Evolutionary conservation across 2,113 vertebrate genomes (phyloP), one percentile per base, ranked within the genome.

Genomic region (Oxyruncus cristatus): DNA sequence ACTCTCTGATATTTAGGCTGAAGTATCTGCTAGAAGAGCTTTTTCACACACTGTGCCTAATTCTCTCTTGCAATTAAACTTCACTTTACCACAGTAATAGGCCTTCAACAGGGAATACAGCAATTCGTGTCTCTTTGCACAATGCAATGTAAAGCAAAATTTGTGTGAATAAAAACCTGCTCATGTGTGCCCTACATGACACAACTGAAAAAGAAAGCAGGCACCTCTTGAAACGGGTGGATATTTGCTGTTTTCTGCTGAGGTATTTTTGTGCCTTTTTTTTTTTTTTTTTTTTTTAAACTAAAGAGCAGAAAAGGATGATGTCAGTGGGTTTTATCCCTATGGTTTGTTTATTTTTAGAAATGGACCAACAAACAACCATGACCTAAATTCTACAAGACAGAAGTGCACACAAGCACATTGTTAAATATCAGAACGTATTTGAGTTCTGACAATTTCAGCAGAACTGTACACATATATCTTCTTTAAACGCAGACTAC

Each of bases 351-450:
- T 89, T 92, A 89, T 92, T 96, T 96, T 95, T 96, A 96, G 91
- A 94, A 68, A 16, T 37, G 17, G 37, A 70, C 86, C 55, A 92
- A 70, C 76, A 72, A 92, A 92, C 76, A 96, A 42, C 58, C 24
- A 49, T 95, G 92, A 97, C 93, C 96, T 95, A 87, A 95, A 97
- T 97, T 93, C 82, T 93, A n/a, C 41, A 85, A 77, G 95, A 93
- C 88, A 91, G 75, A 94, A 95, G 53, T 85, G 85, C 94, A 61
- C 11, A 72, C 44, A 74, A 75, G 88, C 80, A 80, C 85, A 32
- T 70, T 77, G 86, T 76, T 93, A 63, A 33, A 52, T 55, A 89
- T 49, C 52, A 83, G 68, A 82, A 80, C 65, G 70, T 91, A 85
- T 87, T 79, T 81, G 46, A 82, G 73, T 73, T 81, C 16, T 27